Percentiles rank a stretch among this genome's conserved stretches.
Conservation (phyloP, 2,888 invertebrate species). For the Tetragnatha montana region DNA sequence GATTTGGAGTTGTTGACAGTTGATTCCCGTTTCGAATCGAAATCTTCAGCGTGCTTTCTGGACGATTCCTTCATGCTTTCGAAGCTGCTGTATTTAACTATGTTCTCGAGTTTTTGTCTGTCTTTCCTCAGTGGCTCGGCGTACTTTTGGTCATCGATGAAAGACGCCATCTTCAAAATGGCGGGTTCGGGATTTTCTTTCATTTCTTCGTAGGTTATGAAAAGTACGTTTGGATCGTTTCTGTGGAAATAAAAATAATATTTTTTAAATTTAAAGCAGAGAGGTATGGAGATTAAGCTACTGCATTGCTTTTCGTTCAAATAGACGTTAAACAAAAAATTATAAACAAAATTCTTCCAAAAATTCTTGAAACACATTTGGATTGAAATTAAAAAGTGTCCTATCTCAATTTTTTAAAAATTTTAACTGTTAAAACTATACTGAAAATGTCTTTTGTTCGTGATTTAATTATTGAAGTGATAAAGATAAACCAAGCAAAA, state of each 20-base stretch:
- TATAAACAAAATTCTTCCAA: too few species aligned
- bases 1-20: not conserved
- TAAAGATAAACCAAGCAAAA: too few species aligned
- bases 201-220: conserved; percentile 77
- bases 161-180: conserved; percentile 72
- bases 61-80: conserved; percentile 56
- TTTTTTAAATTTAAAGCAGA: too few species aligned
- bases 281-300: too few species aligned
- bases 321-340: too few species aligned
- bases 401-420: too few species aligned
- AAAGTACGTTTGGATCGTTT: conserved; percentile 74
- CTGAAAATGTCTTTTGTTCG: too few species aligned
- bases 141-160: conserved; percentile 68
- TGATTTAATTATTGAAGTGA: too few species aligned
- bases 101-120: conserved; percentile 19
- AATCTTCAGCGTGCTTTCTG: not conserved
- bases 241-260: conserved; percentile 29
- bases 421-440: too few species aligned
- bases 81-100: conserved; percentile 54
- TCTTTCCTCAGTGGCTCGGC: conserved; percentile 24
- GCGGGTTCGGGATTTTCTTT: conserved; percentile 72
- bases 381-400: too few species aligned
- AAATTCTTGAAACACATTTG: too few species aligned
- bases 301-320: too few species aligned
- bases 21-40: not conserved